Conservation (phyloP, 2,888 invertebrate species). For the Malthinus seriepunctatus region DNA sequence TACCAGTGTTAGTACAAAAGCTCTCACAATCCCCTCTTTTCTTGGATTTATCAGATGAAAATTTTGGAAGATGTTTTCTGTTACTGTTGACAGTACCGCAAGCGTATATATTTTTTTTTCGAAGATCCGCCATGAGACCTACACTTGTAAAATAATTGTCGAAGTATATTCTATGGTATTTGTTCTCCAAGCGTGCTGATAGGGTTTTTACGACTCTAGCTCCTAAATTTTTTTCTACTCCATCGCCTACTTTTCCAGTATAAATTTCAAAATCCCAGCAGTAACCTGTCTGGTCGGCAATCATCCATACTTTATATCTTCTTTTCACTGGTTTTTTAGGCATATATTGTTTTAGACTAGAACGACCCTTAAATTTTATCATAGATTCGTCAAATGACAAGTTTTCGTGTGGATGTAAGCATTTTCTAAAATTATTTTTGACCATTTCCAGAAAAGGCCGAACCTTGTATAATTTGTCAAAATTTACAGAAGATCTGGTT, state of each 20-base stretch:
- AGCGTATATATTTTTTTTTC: constrained; percentile 24
- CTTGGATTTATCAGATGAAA: constrained; percentile 28
- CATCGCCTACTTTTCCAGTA: too few relatives aligned
- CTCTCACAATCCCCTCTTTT: constrained; percentile 36
- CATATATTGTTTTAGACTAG: constrained; percentile 35
- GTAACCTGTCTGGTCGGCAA: neutral
- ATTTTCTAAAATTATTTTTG: neutral
- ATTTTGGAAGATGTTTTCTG: constrained; percentile 29
- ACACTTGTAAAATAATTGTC: constrained; percentile 41
- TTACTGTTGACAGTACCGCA: constrained; percentile 33
- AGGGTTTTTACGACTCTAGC: constrained; percentile 37
- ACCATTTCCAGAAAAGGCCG: neutral
- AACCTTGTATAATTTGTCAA: constrained; percentile 9
- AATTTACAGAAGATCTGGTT: neutral
- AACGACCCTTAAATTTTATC: constrained; percentile 36
- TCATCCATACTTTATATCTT: constrained; percentile 40
- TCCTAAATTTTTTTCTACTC: constrained; percentile 29
- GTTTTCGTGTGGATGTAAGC: neutral
- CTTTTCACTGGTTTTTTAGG: constrained; percentile 39
- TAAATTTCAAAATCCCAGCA: constrained; percentile 27
- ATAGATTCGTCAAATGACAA: constrained; percentile 31
- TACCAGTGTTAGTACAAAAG: constrained; percentile 28
- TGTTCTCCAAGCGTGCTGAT: too few relatives aligned
- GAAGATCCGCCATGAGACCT: constrained; percentile 28
- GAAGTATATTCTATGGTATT: constrained; percentile 38